Percentiles rank a stretch among this genome's conserved stretches.
Conservation (phyloP, 2,888 invertebrate genomes). For the Minunthozetes semirufus region DNA sequence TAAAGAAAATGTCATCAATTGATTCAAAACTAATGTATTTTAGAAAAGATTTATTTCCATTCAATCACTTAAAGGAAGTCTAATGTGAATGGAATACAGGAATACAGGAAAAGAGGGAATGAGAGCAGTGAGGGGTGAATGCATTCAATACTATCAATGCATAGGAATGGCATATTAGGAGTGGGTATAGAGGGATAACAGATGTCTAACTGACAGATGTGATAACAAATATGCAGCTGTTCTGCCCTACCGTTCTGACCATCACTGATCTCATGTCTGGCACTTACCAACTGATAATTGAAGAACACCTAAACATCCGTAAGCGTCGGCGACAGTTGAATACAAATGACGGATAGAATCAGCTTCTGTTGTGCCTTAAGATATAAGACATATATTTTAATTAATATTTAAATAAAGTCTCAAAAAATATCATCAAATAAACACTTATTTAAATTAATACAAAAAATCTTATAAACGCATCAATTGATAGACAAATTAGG, state of each 20-base stretch:
- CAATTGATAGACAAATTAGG: too few species aligned
- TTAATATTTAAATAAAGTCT: background rate
- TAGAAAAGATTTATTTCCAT: background rate
- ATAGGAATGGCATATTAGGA: background rate
- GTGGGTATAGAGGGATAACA: conserved; percentile 1
- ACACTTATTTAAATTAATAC: background rate
- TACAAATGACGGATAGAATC: conserved; percentile 83
- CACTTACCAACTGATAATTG: conserved; percentile 65
- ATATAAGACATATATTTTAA: conserved; percentile 40
- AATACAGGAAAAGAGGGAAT: conserved; percentile 10
- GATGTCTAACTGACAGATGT: conserved; percentile 8
- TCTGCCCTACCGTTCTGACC: background rate
- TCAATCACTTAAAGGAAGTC: conserved; percentile 5
- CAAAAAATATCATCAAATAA: too few species aligned
- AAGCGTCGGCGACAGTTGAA: conserved; percentile 83
- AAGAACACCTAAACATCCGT: conserved; percentile 90
- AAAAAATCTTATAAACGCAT: too few species aligned
- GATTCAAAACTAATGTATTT: background rate
- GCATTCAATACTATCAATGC: background rate
- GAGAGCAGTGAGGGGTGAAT: background rate
- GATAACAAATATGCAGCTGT: conserved; percentile 24
- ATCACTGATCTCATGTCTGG: background rate
- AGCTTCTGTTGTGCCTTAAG: conserved; percentile 69
- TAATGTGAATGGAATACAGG: background rate
- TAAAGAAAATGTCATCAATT: background rate